Evolutionary conservation across 2,113 vertebrate genomes (phyloP).

Genomic region (Macrotus californicus): DNA sequence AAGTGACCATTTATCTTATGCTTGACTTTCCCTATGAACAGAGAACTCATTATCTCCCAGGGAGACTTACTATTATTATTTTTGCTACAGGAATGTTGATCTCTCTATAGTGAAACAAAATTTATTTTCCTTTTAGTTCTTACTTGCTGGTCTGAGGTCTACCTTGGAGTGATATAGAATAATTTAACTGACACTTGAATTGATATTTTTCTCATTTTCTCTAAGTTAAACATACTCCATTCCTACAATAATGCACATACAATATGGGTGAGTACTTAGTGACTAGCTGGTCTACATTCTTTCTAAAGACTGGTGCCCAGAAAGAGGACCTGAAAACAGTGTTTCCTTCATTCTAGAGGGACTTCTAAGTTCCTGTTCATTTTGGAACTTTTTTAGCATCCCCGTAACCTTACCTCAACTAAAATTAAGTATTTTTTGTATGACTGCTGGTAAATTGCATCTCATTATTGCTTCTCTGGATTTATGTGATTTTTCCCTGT

Average conservation of each 20-base stretch:
- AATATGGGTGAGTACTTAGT: not conserved
- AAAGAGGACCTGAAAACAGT: not conserved
- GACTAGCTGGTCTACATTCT: not conserved
- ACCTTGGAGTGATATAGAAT: not conserved
- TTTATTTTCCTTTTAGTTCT: not conserved
- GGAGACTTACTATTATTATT: not conserved
- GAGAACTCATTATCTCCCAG: not conserved
- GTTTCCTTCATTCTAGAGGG: not conserved
- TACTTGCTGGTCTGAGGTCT: not conserved
- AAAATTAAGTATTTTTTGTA: slow-evolving; percentile 6
- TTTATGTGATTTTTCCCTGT: not conserved
- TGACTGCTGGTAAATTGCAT: not conserved
- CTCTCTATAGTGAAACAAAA: not conserved
- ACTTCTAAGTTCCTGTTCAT: not conserved
- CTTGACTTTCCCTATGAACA: not conserved
- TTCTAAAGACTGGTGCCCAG: not conserved
- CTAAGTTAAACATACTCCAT: not conserved
- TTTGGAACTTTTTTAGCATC: not conserved
- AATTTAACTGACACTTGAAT: not conserved
- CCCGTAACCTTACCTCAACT: not conserved
- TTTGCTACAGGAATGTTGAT: not conserved
- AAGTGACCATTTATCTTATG: not conserved
- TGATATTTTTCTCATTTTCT: not conserved
- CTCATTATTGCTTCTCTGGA: not conserved
- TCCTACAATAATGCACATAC: not conserved